Evolutionary conservation across 2,888 invertebrate species (phyloP).

Genomic region (Yponomeuta evonymella): DNA sequence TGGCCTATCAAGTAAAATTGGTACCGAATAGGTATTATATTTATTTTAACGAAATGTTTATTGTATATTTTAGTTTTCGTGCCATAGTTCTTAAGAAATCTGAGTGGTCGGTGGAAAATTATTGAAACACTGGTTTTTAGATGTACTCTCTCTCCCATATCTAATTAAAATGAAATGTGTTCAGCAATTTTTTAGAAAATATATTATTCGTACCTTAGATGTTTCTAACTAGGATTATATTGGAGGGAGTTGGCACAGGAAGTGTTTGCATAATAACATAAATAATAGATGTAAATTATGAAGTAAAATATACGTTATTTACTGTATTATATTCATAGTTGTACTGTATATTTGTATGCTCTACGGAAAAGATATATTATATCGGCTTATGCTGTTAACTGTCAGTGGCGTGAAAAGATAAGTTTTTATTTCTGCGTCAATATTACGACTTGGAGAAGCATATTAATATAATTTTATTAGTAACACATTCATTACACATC

Average conservation of each 20-base stretch:
- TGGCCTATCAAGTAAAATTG: constrained; percentile 20
- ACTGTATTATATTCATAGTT: constrained; percentile 2
- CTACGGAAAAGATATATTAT: background rate
- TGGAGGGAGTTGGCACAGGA: background rate
- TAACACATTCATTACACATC: background rate
- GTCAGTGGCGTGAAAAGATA: background rate
- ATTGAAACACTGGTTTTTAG: constrained; percentile 26
- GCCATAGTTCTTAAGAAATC: constrained; percentile 43
- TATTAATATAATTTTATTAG: no score
- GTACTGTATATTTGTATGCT: constrained; percentile 1
- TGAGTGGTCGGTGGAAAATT: constrained; percentile 29
- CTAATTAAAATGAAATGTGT: constrained; percentile 67
- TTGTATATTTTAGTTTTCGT: constrained; percentile 28
- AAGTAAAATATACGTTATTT: constrained; percentile 2
- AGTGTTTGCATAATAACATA: background rate
- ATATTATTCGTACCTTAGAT: constrained; percentile 42
- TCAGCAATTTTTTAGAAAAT: constrained; percentile 67
- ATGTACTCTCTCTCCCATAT: constrained; percentile 58
- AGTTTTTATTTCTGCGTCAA: no score
- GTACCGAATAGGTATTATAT: constrained; percentile 18
- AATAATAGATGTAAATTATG: background rate
- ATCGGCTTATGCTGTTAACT: background rate
- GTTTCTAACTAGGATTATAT: constrained; percentile 27
- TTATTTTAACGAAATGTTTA: constrained; percentile 9
- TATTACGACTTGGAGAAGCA: no score